Evolutionary conservation across 1,140 invertebrate species (phyloP).

Genomic region (Orius insidiosus): DNA sequence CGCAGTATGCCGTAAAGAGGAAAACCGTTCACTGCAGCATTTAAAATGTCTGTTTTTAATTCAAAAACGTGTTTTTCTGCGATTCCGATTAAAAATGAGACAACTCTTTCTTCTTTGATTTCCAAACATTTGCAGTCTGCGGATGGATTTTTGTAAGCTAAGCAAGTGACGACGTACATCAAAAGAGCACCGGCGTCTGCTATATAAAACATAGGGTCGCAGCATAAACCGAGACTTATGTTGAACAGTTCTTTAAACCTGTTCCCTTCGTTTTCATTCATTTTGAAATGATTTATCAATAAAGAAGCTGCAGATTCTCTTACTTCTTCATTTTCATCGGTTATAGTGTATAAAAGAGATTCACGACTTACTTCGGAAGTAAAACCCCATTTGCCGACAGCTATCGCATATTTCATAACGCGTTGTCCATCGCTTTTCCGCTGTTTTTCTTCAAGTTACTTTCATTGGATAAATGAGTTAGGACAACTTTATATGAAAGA

Average conservation of each 20-base stretch:
- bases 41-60: conserved; percentile 27
- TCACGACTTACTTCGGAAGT: conserved; percentile 21
- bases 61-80: conserved; percentile 23
- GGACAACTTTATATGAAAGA: conserved; percentile 25
- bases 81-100: conserved; percentile 20
- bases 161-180: conserved; percentile 19
- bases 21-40: conserved; percentile 23
- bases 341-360: conserved; percentile 24
- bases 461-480: conserved; percentile 18
- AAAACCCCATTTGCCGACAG: conserved; percentile 25
- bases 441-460: conserved; percentile 8
- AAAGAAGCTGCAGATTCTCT: conserved; percentile 27
- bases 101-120: conserved; percentile 2
- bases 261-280: conserved; percentile 8
- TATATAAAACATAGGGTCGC: conserved; percentile 34
- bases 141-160: conserved; percentile 3
- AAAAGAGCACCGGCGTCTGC: conserved; percentile 32
- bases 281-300: conserved; percentile 26
- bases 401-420: conserved; percentile 13
- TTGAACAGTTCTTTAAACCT: conserved; percentile 21
- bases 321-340: conserved; percentile 30
- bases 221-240: conserved; percentile 26
- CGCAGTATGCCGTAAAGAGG: conserved; percentile 21
- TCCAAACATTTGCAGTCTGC: conserved; percentile 3
- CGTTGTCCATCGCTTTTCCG: conserved; percentile 8